phyloP scores from a whole-genome alignment of 2,888 invertebrate species.

The Ennomos erosarius region DNA sequence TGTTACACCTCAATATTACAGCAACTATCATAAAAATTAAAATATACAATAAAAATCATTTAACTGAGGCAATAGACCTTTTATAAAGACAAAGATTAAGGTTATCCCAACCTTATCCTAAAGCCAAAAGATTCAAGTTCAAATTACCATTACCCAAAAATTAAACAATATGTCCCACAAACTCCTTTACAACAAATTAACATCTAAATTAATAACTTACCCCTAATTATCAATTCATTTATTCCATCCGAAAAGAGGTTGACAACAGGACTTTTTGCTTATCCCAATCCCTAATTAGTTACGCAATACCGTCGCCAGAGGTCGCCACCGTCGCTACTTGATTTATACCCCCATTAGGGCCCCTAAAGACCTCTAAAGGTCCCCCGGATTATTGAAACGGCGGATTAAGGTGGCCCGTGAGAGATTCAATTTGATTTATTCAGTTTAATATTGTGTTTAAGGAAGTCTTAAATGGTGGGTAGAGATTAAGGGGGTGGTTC shows the following conservation, averaged over 20 bases:
- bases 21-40: too few relatives aligned
- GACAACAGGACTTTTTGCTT: slow-evolving; percentile 31
- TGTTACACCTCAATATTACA: too few relatives aligned
- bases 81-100: too few relatives aligned
- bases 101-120: too few relatives aligned
- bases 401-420: slow-evolving; percentile 42
- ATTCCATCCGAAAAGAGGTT: slow-evolving; percentile 16
- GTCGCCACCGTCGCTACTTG: slow-evolving; percentile 25
- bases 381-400: slow-evolving; percentile 42
- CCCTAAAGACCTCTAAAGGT: slow-evolving; percentile 28
- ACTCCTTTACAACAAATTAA: slow-evolving; percentile 6
- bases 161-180: neutral
- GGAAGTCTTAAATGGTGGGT: slow-evolving; percentile 29
- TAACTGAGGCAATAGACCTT: too few relatives aligned
- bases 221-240: slow-evolving; percentile 28
- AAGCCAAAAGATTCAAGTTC: too few relatives aligned
- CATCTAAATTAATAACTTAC: slow-evolving; percentile 24
- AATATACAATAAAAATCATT: too few relatives aligned
- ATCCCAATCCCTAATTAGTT: slow-evolving; percentile 22
- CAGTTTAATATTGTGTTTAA: slow-evolving; percentile 43
- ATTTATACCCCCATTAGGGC: slow-evolving; percentile 36
- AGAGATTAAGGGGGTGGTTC: slow-evolving; percentile 16
- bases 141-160: too few relatives aligned
- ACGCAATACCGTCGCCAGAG: slow-evolving; percentile 20
- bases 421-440: slow-evolving; percentile 41